These are phyloP conservation scores for Eudasyphora cyanicolor DNA, from an alignment of 2,888 invertebrate genomes.

Conservation along the genomic window DNA sequence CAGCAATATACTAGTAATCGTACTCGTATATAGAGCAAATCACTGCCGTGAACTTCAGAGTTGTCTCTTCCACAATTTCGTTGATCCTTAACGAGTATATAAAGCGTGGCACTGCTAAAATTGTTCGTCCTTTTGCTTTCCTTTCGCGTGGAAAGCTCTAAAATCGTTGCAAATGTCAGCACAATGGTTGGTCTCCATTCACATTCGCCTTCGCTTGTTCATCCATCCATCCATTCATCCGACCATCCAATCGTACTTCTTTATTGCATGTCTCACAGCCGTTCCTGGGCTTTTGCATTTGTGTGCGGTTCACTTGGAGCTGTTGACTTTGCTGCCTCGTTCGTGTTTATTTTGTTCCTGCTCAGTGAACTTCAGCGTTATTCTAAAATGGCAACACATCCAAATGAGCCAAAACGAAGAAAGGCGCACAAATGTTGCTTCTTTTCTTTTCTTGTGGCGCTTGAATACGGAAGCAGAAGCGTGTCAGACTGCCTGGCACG, in stretches of 20 bases:
- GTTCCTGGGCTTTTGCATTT: background rate
- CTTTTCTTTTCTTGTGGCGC: no score
- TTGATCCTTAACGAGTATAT: slow-evolving; percentile 25
- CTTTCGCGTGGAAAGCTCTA: background rate
- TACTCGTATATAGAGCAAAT: no score
- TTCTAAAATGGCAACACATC: slow-evolving; percentile 26
- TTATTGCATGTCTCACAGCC: slow-evolving; percentile 42
- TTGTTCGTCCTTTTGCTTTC: background rate
- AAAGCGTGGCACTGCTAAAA: background rate
- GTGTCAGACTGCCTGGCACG: background rate
- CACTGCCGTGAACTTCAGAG: slow-evolving; percentile 11
- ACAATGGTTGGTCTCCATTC: background rate
- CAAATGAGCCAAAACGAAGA: background rate
- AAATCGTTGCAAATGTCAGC: background rate
- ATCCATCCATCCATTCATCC: background rate
- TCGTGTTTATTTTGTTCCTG: slow-evolving; percentile 51
- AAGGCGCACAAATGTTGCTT: slow-evolving; percentile 1
- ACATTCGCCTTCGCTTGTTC: background rate
- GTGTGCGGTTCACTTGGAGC: background rate
- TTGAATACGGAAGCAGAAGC: background rate
- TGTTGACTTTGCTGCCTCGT: slow-evolving; percentile 50
- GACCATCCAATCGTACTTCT: background rate
- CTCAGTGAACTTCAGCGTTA: slow-evolving; percentile 42
- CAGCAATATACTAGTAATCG: slow-evolving; percentile 26
- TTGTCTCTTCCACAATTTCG: slow-evolving; percentile 13